Percentiles rank a stretch among this genome's conserved stretches.
Conservation (phyloP, 2,113 vertebrate genomes). For the Mungos mungo region DNA sequence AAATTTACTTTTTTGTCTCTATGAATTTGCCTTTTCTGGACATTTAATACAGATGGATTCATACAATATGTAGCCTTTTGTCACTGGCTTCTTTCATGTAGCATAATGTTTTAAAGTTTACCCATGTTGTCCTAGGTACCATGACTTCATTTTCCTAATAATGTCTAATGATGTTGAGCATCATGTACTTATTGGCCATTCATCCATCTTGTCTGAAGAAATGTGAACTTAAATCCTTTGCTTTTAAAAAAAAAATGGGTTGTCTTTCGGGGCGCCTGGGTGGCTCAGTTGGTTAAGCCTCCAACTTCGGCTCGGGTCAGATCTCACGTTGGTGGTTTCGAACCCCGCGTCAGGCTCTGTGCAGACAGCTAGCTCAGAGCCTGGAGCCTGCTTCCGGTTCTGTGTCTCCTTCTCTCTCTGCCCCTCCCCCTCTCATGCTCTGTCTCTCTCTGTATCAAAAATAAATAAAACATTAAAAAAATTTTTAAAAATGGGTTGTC, state of each 20-base stretch:
- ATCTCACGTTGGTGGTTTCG: no score
- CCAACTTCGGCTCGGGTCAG: no score
- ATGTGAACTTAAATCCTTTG: not conserved
- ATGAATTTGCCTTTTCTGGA: constrained; percentile 12
- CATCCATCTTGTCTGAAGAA: not conserved
- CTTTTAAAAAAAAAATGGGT: not conserved
- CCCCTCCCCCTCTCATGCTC: no score
- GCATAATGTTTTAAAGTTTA: not conserved
- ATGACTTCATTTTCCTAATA: not conserved
- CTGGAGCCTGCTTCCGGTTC: no score
- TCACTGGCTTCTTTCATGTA: not conserved
- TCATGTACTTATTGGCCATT: not conserved
- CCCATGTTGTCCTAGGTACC: not conserved
- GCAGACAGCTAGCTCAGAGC: no score
- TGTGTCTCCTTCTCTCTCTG: no score
- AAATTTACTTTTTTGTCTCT: not conserved
- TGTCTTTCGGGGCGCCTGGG: no score
- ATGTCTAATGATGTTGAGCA: not conserved
- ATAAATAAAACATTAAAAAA: no score
- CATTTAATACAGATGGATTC: not conserved
- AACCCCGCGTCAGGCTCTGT: no score
- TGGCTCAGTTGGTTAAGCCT: no score
- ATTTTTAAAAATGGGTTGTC: not conserved
- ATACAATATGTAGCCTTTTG: not conserved
- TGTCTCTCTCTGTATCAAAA: no score